Conservation (phyloP, 2,113 vertebrate genomes). For the Trichomycterus rosablanca region DNA sequence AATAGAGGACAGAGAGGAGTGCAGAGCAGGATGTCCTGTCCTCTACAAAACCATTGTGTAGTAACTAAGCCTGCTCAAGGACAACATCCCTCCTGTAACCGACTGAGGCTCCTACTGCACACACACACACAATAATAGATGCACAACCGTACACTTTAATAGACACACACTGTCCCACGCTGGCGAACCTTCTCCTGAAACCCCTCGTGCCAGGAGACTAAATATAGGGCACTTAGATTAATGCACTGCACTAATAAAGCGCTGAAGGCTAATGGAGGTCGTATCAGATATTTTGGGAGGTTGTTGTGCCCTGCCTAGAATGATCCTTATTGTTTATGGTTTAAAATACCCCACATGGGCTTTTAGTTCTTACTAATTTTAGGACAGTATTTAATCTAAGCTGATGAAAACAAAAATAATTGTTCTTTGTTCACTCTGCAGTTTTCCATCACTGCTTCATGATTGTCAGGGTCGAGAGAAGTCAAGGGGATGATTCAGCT, state of each 20-base stretch:
- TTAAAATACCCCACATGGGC: too few species aligned
- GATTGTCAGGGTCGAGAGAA: too few species aligned
- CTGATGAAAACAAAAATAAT: too few species aligned
- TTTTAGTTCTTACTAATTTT: too few species aligned
- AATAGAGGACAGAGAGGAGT: slow-evolving; percentile 8
- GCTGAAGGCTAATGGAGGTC: neutral
- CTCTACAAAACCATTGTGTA: slow-evolving; percentile 1
- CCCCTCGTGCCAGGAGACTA: neutral
- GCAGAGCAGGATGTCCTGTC: slow-evolving; percentile 22
- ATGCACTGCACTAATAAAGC: neutral
- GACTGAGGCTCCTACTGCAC: neutral
- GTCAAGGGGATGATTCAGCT: too few species aligned
- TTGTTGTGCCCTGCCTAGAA: too few species aligned
- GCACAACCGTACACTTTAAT: neutral
- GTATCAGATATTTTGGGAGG: slow-evolving; percentile 6
- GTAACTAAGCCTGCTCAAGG: slow-evolving; percentile 1
- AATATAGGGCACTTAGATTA: slow-evolving; percentile 9
- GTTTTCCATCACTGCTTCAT: too few species aligned
- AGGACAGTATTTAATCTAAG: too few species aligned
- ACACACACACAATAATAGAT: neutral
- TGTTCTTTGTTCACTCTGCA: too few species aligned
- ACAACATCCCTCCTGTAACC: slow-evolving; percentile 13
- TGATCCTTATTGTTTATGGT: too few species aligned
- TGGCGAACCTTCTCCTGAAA: neutral
- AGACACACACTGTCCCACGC: neutral